Evolutionary conservation across 37 sponge, comb jelly and placozoan genomes (phyloP).

Genomic region (Halichondria panicea): DNA sequence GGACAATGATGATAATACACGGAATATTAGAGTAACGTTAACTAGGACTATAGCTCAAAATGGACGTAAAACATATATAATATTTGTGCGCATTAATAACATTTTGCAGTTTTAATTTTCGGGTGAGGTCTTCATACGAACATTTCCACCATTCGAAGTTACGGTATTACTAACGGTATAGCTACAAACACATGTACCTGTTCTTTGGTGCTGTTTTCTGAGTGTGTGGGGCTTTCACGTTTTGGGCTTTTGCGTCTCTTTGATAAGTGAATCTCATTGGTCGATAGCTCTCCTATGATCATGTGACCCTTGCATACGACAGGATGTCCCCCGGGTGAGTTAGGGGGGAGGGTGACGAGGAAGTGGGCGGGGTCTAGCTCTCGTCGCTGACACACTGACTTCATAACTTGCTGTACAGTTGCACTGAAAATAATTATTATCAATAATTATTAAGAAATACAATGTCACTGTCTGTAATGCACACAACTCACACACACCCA

Average conservation of each 20-base stretch:
- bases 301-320: conserved; percentile 11
- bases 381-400: background rate
- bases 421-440: too few relatives aligned
- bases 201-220: background rate
- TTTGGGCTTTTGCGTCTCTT: background rate
- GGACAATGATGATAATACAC: background rate
- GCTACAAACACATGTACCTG: background rate
- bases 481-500: background rate
- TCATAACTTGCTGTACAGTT: conserved; percentile 28
- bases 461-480: background rate
- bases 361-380: conserved; percentile 40
- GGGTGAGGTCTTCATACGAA: background rate
- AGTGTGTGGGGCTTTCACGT: too few relatives aligned
- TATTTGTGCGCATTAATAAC: background rate
- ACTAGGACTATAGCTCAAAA: background rate
- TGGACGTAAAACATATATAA: background rate
- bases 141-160: background rate
- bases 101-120: background rate
- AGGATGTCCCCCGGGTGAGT: conserved; percentile 10
- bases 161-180: background rate
- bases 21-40: background rate
- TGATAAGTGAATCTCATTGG: conserved; percentile 15
- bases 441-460: too few relatives aligned
- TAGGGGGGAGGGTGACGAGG: conserved; percentile 22
- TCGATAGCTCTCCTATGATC: conserved; percentile 22